Percentiles rank a stretch among this genome's conserved stretches.
phyloP scores from a whole-genome alignment of 1,140 invertebrate species.

The Lordiphosa mommai region DNA sequence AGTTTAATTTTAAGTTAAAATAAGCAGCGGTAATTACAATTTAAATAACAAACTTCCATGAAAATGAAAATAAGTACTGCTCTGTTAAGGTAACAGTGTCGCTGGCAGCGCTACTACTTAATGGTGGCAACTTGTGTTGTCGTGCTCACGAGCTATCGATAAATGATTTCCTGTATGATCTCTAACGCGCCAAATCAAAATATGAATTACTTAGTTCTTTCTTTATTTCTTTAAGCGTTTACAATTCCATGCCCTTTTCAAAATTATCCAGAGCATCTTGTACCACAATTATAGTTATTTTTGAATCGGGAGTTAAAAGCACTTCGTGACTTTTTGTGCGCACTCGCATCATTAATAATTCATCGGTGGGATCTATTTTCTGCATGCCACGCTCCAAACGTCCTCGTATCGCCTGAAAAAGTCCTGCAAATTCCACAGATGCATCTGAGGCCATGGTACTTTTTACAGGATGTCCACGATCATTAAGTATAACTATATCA shows the following conservation, averaged over 20 bases:
- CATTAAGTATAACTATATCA: constrained; percentile 65
- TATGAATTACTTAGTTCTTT: too few relatives aligned
- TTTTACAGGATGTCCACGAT: constrained; percentile 61
- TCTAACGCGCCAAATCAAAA: too few relatives aligned
- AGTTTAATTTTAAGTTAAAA: too few relatives aligned
- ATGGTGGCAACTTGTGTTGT: too few relatives aligned
- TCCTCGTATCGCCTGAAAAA: constrained; percentile 54
- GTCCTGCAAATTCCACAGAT: constrained; percentile 54
- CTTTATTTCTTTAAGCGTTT: not conserved
- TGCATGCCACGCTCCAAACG: constrained; percentile 54
- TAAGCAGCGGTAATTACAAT: too few relatives aligned
- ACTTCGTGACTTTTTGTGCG: constrained; percentile 65
- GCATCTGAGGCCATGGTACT: constrained; percentile 50
- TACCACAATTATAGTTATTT: constrained; percentile 69
- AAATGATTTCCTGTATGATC: too few relatives aligned
- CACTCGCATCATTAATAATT: constrained; percentile 59
- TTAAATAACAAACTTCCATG: too few relatives aligned
- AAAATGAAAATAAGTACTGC: too few relatives aligned
- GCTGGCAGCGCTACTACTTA: too few relatives aligned
- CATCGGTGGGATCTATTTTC: constrained; percentile 62
- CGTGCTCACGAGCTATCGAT: too few relatives aligned
- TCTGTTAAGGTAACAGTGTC: too few relatives aligned
- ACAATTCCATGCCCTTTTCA: constrained; percentile 2
- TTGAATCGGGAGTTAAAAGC: constrained; percentile 61
- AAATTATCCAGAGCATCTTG: constrained; percentile 57